phyloP scores from a whole-genome alignment of 1,140 invertebrate genomes.

The Papilio aristodemus region DNA sequence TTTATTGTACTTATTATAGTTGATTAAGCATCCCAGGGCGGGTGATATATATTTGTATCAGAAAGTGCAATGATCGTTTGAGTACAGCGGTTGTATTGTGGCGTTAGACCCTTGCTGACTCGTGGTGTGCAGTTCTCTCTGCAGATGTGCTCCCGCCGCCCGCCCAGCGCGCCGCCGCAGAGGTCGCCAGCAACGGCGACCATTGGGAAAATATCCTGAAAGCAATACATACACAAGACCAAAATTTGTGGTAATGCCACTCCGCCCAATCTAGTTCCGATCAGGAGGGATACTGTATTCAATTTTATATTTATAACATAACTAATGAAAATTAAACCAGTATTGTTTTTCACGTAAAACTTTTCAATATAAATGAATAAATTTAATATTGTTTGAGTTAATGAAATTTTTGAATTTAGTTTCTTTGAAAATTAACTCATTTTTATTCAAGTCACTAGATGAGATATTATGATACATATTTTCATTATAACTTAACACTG shows the following conservation, averaged over 20 bases:
- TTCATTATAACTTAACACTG: constrained; percentile 32
- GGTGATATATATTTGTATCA: not conserved
- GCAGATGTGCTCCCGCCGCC: constrained; percentile 73
- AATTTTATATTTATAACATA: constrained; percentile 66
- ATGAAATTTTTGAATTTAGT: too few relatives aligned
- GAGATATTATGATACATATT: not conserved
- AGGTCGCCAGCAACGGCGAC: constrained; percentile 76
- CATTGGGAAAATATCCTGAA: constrained; percentile 79
- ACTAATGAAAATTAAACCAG: constrained; percentile 40
- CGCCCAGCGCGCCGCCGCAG: constrained; percentile 63
- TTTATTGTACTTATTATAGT: too few relatives aligned
- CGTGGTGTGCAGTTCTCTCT: constrained; percentile 81
- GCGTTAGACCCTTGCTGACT: constrained; percentile 67
- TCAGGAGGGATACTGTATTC: constrained; percentile 71
- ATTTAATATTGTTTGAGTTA: too few relatives aligned
- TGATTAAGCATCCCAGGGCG: not conserved
- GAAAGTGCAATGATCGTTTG: constrained; percentile 7
- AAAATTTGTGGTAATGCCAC: constrained; percentile 78
- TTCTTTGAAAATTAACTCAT: too few relatives aligned
- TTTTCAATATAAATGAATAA: too few relatives aligned
- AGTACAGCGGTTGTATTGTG: constrained; percentile 30
- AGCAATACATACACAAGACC: constrained; percentile 76
- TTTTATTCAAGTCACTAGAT: not conserved
- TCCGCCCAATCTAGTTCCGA: constrained; percentile 58
- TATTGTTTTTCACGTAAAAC: not conserved